Conservation (phyloP, 2,797 vertebrate genomes). For the Mastacembelus armatus region DNA sequence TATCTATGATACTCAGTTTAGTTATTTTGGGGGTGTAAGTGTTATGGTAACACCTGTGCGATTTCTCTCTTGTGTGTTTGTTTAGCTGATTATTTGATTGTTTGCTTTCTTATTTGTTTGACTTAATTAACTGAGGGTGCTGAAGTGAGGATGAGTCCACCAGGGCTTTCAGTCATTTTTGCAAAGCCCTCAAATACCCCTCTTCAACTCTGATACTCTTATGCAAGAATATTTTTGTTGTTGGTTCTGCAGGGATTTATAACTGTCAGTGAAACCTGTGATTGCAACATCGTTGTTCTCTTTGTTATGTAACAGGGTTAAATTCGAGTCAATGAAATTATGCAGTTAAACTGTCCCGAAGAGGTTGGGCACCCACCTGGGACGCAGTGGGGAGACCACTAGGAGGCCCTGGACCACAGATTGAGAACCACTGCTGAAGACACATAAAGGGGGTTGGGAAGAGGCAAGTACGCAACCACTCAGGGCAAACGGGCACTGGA, state of each 20-base stretch:
- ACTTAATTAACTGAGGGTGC: constrained; percentile 29
- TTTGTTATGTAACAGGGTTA: constrained; percentile 28
- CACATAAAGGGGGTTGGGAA: constrained; percentile 65
- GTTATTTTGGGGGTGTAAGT: background rate
- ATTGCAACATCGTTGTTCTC: constrained; percentile 29
- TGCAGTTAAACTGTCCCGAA: constrained; percentile 30
- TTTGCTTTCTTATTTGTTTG: constrained; percentile 35
- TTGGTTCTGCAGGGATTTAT: constrained; percentile 16
- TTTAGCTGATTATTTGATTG: constrained; percentile 19
- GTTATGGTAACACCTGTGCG: constrained; percentile 10
- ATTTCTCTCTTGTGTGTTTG: constrained; percentile 19
- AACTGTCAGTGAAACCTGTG: constrained; percentile 1
- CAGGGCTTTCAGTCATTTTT: background rate
- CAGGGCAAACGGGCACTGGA: constrained; percentile 82
- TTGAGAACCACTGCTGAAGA: constrained; percentile 49
- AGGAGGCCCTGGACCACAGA: constrained; percentile 49
- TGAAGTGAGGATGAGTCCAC: background rate
- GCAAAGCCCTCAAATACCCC: background rate
- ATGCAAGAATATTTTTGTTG: constrained; percentile 3
- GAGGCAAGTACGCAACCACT: constrained; percentile 83
- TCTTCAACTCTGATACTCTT: constrained; percentile 14
- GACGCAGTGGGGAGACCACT: constrained; percentile 42
- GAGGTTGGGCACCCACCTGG: constrained; percentile 38
- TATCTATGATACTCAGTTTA: background rate
- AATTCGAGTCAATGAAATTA: constrained; percentile 34